phyloP scores from a whole-genome alignment of 1,140 invertebrate species.

The Aphaenogaster floridana region DNA sequence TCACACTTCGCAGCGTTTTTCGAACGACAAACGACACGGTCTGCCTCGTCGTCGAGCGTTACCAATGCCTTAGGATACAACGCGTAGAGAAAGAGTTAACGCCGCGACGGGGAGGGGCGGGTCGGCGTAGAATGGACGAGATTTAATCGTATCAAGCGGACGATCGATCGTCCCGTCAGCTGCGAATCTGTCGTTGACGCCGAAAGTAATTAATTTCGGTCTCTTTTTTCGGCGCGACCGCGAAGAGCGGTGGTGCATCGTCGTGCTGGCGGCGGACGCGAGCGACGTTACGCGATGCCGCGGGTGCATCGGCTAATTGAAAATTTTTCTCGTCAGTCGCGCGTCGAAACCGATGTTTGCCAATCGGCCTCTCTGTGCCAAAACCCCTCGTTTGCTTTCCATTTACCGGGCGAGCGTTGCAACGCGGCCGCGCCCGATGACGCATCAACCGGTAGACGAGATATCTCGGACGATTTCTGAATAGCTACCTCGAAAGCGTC shows the following conservation, averaged over 20 bases:
- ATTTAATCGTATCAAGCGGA: conserved; percentile 72
- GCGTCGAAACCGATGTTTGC: conserved; percentile 78
- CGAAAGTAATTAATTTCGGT: conserved; percentile 75
- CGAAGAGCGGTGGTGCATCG: conserved; percentile 64
- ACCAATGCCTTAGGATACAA: conserved; percentile 43
- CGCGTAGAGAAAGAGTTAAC: not conserved
- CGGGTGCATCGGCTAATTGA: conserved; percentile 80
- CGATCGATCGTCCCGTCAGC: conserved; percentile 67
- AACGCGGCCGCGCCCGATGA: conserved; percentile 65
- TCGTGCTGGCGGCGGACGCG: conserved; percentile 29
- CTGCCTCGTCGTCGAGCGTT: conserved; percentile 15
- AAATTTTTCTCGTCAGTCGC: conserved; percentile 79
- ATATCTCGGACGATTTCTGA: conserved; percentile 49
- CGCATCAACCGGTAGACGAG: conserved; percentile 26
- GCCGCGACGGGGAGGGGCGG: not conserved
- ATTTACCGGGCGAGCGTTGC: conserved; percentile 76
- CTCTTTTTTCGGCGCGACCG: conserved; percentile 57
- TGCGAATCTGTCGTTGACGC: conserved; percentile 67
- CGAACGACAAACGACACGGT: conserved; percentile 55
- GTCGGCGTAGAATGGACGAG: conserved; percentile 15
- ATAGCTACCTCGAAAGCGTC: conserved; percentile 1
- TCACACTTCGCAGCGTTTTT: not conserved
- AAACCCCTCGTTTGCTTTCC: conserved; percentile 81
- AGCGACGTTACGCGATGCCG: conserved; percentile 43
- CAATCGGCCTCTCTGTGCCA: conserved; percentile 71